A percentile compares a stretch with the other conserved stretches of the same genome.
Evolutionary conservation across 2,888 invertebrate species (phyloP).

Genomic region (Sussaba pulchella): DNA sequence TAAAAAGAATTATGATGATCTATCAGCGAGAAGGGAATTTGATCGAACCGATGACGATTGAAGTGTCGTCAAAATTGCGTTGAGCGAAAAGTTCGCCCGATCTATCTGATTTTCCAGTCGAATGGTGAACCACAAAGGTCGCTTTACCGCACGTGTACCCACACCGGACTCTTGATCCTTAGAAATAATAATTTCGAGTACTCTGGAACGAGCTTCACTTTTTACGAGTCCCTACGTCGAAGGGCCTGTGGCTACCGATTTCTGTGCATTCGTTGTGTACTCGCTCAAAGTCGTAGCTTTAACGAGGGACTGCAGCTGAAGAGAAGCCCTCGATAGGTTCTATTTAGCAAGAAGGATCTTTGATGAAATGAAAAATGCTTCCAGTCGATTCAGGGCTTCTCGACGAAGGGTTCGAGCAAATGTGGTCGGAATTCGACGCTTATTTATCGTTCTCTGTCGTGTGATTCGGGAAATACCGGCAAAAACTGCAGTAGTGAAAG

Average conservation of each 20-base stretch:
- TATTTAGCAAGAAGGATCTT: neutral
- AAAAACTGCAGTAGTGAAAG: neutral
- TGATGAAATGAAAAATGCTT: conserved; percentile 28
- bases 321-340: neutral
- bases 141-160: neutral
- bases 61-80: conserved; percentile 16
- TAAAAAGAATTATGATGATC: neutral
- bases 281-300: no score
- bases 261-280: neutral
- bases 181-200: neutral
- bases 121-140: conserved; percentile 12
- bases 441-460: neutral
- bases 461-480: neutral
- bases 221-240: neutral
- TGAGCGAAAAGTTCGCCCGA: neutral
- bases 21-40: neutral
- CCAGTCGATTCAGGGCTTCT: neutral
- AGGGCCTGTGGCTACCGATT: conserved; percentile 1
- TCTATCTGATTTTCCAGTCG: neutral
- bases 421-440: neutral
- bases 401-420: conserved; percentile 1
- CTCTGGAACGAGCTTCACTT: conserved; percentile 13
- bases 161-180: neutral
- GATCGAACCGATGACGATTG: conserved; percentile 28
- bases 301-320: no score